Conservation (phyloP, 2,888 invertebrate species). For the Cosmorhoe ocellata region DNA sequence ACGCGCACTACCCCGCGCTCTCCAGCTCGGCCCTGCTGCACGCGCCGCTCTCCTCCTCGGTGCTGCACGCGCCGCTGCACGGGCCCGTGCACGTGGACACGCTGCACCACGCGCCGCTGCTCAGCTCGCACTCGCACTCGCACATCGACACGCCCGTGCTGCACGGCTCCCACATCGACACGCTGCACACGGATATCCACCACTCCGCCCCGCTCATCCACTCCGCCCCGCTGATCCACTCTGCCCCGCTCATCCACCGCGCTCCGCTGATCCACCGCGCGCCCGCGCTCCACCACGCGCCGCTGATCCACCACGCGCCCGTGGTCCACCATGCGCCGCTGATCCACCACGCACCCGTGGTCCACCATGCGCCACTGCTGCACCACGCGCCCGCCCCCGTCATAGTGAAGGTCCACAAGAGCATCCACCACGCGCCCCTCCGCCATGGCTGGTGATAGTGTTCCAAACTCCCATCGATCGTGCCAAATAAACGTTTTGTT, state of each 20-base stretch:
- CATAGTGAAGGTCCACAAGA: neutral
- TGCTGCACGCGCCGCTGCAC: constrained; percentile 15
- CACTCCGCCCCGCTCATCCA: constrained; percentile 6
- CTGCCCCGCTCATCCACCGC: constrained; percentile 23
- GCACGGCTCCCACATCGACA: constrained; percentile 29
- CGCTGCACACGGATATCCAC: constrained; percentile 16
- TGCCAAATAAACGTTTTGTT: constrained; percentile 23
- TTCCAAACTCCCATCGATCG: constrained; percentile 11
- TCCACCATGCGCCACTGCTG: constrained; percentile 19
- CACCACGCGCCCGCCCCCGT: constrained; percentile 16
- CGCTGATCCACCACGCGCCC: constrained; percentile 8
- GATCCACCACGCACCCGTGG: constrained; percentile 27
- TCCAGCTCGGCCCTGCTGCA: neutral
- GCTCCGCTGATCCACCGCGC: constrained; percentile 23
- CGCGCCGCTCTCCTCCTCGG: constrained; percentile 17
- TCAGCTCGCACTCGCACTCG: constrained; percentile 2
- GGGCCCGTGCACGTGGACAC: constrained; percentile 26
- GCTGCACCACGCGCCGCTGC: constrained; percentile 11
- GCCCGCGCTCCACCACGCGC: constrained; percentile 16
- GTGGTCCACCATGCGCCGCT: constrained; percentile 25
- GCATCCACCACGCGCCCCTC: constrained; percentile 2
- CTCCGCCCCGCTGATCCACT: constrained; percentile 20
- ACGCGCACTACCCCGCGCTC: constrained; percentile 20
- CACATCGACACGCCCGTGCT: constrained; percentile 12
- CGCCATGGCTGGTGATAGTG: constrained; percentile 30